Conservation (phyloP, 2,113 vertebrate species). For the Gobio gobio region DNA sequence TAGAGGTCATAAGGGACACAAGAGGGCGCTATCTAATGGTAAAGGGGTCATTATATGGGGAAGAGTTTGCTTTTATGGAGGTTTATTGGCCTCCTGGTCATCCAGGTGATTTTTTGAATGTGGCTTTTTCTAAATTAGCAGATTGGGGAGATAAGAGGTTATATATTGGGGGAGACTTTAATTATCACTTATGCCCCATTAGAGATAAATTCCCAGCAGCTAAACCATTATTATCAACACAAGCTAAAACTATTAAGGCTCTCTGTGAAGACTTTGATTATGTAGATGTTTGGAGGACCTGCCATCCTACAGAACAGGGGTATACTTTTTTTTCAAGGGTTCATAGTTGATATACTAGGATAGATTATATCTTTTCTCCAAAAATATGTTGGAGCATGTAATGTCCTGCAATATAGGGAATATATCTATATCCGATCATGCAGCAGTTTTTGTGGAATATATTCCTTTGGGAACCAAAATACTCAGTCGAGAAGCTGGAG, state of each 20-base stretch:
- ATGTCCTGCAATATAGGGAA: no score
- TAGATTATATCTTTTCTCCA: neutral
- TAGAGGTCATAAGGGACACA: neutral
- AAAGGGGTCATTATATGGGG: neutral
- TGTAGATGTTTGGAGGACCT: slow-evolving; percentile 26
- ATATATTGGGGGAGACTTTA: no score
- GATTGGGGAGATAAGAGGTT: no score
- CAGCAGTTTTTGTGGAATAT: no score
- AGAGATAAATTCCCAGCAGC: neutral
- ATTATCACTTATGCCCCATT: slow-evolving; percentile 16
- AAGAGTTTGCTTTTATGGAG: neutral
- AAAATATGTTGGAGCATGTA: no score
- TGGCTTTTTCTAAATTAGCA: neutral
- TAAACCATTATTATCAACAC: neutral
- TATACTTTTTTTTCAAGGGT: neutral
- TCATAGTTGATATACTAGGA: neutral
- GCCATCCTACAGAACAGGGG: neutral
- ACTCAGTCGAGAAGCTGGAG: no score
- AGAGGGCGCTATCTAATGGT: no score
- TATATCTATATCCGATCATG: no score
- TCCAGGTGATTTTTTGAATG: neutral
- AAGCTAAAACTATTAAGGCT: slow-evolving; percentile 10
- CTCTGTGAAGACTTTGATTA: slow-evolving; percentile 18
- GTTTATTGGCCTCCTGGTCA: neutral
- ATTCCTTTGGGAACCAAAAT: no score